A percentile compares a stretch with the other conserved stretches of the same genome.
These are phyloP conservation scores for Orestias chungarensis DNA, from an alignment of 2,797 vertebrate genomes.

Conservation along the genomic window DNA sequence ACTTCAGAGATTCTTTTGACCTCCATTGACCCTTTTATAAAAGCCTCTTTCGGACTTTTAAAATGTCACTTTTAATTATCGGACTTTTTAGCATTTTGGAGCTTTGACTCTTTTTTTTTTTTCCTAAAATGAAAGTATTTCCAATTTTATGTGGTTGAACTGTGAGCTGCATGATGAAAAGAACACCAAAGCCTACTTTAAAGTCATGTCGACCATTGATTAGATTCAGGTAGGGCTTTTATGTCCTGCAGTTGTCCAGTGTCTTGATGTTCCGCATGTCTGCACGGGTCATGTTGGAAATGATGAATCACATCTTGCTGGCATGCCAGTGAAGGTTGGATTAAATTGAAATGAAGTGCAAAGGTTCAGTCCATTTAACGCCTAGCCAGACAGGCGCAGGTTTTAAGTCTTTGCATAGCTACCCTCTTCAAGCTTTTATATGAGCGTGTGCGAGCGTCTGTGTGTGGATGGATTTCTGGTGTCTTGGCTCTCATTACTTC, in stretches of 20 bases:
- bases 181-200: conserved; percentile 9
- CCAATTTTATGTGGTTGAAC: conserved; percentile 9
- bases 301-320: conserved; percentile 55
- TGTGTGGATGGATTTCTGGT: conserved; percentile 50
- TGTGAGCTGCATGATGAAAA: conserved; percentile 29
- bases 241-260: conserved; percentile 47
- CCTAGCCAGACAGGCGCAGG: conserved; percentile 49
- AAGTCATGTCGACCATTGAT: conserved; percentile 26
- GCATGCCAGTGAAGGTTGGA: conserved; percentile 60
- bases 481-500: conserved; percentile 57
- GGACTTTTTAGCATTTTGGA: conserved; percentile 20
- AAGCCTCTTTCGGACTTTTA: conserved; percentile 13
- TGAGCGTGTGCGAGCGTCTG: conserved; percentile 2
- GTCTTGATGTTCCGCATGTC: conserved; percentile 54
- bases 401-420: conserved; percentile 42
- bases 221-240: conserved; percentile 49
- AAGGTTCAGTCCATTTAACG: conserved; percentile 66
- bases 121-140: conserved; percentile 19
- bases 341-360: conserved; percentile 73
- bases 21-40: not conserved
- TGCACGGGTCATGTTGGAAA: conserved; percentile 39
- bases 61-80: conserved; percentile 24
- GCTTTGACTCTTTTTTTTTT: conserved; percentile 5
- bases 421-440: conserved; percentile 24
- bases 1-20: conserved; percentile 2